Conservation (phyloP, 2,888 invertebrate genomes). For the Ectemnius continuus region DNA sequence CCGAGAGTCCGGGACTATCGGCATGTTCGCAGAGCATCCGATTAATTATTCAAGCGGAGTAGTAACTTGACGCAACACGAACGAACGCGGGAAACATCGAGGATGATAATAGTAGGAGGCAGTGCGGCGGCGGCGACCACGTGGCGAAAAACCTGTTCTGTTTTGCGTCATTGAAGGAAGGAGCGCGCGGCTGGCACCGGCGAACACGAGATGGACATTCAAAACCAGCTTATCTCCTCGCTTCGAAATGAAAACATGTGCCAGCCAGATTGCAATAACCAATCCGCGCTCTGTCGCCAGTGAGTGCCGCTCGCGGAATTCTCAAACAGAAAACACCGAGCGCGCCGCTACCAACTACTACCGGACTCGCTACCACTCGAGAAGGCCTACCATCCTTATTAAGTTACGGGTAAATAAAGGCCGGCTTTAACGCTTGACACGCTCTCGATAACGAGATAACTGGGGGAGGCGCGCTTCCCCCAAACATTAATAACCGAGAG, state of each 20-base stretch:
- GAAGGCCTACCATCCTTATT: slow-evolving; percentile 20
- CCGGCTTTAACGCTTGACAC: neutral
- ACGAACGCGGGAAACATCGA: slow-evolving; percentile 1
- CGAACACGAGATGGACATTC: slow-evolving; percentile 56
- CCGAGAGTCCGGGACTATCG: no score
- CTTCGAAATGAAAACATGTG: slow-evolving; percentile 63
- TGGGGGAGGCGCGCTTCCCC: no score
- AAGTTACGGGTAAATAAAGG: slow-evolving; percentile 32
- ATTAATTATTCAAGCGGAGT: slow-evolving; percentile 26
- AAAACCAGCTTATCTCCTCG: slow-evolving; percentile 61
- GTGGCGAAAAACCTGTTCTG: slow-evolving; percentile 48
- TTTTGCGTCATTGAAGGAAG: slow-evolving; percentile 49
- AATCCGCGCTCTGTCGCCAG: slow-evolving; percentile 54
- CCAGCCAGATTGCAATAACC: slow-evolving; percentile 63
- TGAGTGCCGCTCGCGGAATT: slow-evolving; percentile 44
- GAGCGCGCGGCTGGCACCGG: slow-evolving; percentile 10
- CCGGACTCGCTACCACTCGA: neutral
- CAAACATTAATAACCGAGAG: no score
- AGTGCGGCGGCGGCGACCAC: neutral
- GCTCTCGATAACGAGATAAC: neutral
- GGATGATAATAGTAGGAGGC: slow-evolving; percentile 32
- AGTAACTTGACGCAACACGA: slow-evolving; percentile 27
- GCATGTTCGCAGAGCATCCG: neutral
- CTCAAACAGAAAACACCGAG: slow-evolving; percentile 53
- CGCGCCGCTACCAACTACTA: slow-evolving; percentile 1